phyloP scores from a whole-genome alignment of 1,140 invertebrate species.

The Sipha flava region DNA sequence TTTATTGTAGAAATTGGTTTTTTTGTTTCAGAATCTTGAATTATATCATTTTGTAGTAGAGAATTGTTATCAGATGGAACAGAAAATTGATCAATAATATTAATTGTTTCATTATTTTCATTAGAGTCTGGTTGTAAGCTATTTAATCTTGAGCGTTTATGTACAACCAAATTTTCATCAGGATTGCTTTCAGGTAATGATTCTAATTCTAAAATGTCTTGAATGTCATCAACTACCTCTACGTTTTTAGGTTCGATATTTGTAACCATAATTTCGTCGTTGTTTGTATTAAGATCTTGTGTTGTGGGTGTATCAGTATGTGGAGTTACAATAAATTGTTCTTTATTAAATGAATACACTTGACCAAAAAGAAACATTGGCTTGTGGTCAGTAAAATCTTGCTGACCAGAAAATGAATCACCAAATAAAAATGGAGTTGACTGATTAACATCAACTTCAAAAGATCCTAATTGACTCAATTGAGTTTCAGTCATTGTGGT shows the following conservation, averaged over 20 bases:
- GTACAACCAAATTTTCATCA: not conserved
- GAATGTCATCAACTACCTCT: not conserved
- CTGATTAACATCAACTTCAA: not conserved
- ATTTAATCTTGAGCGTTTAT: not conserved
- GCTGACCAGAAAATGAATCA: not conserved
- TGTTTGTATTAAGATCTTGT: not conserved
- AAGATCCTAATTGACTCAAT: not conserved
- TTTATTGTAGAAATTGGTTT: too few relatives aligned
- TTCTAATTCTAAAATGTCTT: constrained; percentile 15
- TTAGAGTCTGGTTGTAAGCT: not conserved
- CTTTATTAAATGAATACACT: not conserved
- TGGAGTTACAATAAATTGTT: not conserved
- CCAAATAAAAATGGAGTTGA: constrained; percentile 9
- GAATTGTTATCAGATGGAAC: not conserved
- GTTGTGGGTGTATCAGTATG: not conserved
- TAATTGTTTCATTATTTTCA: not conserved
- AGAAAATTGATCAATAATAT: not conserved
- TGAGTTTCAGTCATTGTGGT: not conserved
- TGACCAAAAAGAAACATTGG: not conserved
- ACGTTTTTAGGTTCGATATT: not conserved
- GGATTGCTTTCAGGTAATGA: constrained; percentile 8
- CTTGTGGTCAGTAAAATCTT: not conserved
- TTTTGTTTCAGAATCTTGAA: too few relatives aligned
- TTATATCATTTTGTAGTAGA: too few relatives aligned
- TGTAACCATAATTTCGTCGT: too few relatives aligned